Evolutionary conservation across 1,140 invertebrate species (phyloP), one percentile per base, ranked within the genome.

Genomic region (Belonocnema kinseyi): DNA sequence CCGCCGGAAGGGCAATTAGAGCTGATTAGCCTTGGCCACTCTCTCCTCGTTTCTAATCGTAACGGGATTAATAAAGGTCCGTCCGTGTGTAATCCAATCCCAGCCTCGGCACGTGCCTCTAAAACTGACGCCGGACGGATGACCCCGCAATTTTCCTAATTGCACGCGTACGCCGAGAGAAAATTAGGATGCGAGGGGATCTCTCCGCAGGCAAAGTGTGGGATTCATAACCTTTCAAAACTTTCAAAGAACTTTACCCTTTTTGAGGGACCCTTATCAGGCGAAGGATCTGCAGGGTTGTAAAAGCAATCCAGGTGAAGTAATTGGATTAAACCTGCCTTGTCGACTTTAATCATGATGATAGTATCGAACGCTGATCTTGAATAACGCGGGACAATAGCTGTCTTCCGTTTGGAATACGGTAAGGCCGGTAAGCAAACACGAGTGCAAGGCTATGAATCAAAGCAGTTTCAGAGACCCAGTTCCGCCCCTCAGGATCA

Each of bases 301-400:
- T 66, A n/a, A 66, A 66, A 66, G 61, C 61, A n/a, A 66, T 66
- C 61, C 61, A 66, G 61, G 61, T 66, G 33, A 33, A 33, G 33
- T 66, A 66, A 66, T 66, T 66, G 61, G 61, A 66, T 66, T 66
- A 66, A 66, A 66, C 61, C 61, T 46, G 61, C 61, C 61, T 66
- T 66, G 61, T 66, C 61, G 61, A 66, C 61, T 66, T 66, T 66
- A 66, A 66, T 66, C 61, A 66, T 40, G 61, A 26, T 66, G 61
- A 66, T 66, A 33, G 61, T 26, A 66, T 66, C 61, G 61, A 66
- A 66, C 26, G 26, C 61, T 66, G 61, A 66, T 66, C 61, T 66
- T 66, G 61, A 66, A 66, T 46, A 66, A 66, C 61, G 61, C 33
- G 58, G 61, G 61, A 66, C 61, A 66, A 66, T 66, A 33, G 26